Evolutionary conservation across 2,797 vertebrate genomes (phyloP), one percentile per base, ranked within the genome.

Genomic region (Danio choprae): DNA sequence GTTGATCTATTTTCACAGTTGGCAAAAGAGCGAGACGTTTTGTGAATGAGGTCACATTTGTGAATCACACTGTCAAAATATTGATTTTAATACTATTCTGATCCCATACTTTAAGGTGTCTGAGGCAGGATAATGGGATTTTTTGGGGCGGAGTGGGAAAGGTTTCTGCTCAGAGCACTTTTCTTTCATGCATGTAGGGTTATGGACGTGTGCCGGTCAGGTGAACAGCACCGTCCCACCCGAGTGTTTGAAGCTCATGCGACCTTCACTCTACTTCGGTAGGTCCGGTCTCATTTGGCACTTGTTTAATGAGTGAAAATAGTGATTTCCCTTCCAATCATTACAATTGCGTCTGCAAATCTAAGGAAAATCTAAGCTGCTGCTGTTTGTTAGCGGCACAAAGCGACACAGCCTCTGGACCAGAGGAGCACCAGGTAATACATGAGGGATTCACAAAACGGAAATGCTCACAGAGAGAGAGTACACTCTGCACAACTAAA

Each of bases 401-500:
- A 82, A 84, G 64, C 58, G 77, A 85, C 82, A 85, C 84, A 79
- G 74, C 73, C 86, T 90, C 86, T 87, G 88, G 91, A 90, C 89
- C 74, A 85, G 85, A 86, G 89, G 88, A 84, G 88, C 84, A 89
- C 83, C 86, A 89, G 88, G 87, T 89, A 87, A 86, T 90, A 84
- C 81, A 83, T 72, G 67, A 80, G 81, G 82, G 73, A 60, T 22
- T 78, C 76, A 78, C 76, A 79, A 46, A 62, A 58, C 11, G 70
- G n/a, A 76, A 84, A 84, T 29, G 75, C 50, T 73, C 74, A 81
- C 62, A 85, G 44, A 72, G 51, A 67, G 48, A 79, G 51, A 77
- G 65, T 73, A 88, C 88, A 91, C 91, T 89, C 89, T 87, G 89
- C 89, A 90, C 91, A 91, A 89, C 89, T 88, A 86, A 84, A 91